These are phyloP conservation scores for Falco berigora DNA, from an alignment of 2,797 vertebrate species.

Conservation along the genomic window DNA sequence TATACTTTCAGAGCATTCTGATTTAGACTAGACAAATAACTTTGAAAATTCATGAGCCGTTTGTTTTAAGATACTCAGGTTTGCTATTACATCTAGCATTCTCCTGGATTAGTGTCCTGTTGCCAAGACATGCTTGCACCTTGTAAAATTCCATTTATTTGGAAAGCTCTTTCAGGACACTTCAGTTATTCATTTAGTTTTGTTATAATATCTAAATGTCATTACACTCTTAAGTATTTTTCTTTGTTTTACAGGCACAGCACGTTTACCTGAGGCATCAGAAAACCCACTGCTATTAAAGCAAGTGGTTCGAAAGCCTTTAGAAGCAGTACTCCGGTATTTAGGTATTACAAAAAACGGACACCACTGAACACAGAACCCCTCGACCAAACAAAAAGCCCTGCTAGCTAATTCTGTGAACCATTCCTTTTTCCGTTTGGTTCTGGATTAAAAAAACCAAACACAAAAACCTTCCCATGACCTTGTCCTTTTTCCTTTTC, in stretches of 20 bases:
- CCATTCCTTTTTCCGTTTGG: background rate
- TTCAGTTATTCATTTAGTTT: background rate
- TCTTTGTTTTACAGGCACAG: conserved; percentile 79
- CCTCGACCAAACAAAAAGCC: background rate
- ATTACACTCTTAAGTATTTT: conserved; percentile 14
- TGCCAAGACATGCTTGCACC: background rate
- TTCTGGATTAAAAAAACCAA: background rate
- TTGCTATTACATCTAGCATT: background rate
- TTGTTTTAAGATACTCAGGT: background rate
- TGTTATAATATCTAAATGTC: background rate
- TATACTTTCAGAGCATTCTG: background rate
- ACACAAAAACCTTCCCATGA: background rate
- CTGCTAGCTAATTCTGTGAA: background rate
- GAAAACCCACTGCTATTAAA: conserved; percentile 86
- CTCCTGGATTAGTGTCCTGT: background rate
- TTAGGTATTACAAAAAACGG: conserved; percentile 77
- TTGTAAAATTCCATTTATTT: background rate
- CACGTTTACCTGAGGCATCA: conserved; percentile 86
- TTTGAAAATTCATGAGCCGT: background rate
- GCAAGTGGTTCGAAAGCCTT: conserved; percentile 89
- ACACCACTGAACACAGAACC: background rate
- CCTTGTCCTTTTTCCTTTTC: background rate
- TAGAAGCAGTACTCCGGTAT: conserved; percentile 94
- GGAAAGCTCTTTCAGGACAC: background rate
- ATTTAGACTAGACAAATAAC: background rate